These are phyloP conservation scores for Pampusana beccarii DNA, from an alignment of 2,113 vertebrate species.

Conservation along the genomic window DNA sequence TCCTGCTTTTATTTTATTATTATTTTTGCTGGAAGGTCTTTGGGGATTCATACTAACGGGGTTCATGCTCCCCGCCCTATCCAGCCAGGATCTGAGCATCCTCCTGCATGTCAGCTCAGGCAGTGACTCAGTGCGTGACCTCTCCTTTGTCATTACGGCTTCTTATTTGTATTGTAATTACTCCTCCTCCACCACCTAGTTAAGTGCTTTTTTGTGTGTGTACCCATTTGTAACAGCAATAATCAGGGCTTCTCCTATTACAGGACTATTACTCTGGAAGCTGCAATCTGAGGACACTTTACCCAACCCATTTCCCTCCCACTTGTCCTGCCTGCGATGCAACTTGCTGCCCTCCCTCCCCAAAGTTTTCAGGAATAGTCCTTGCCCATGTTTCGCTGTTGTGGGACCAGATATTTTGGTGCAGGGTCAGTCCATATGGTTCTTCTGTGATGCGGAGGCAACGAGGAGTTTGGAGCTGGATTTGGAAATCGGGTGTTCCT, in stretches of 20 bases:
- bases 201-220: background rate
- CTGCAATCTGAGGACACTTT: background rate
- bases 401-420: background rate
- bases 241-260: background rate
- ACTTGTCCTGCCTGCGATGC: background rate
- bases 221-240: background rate
- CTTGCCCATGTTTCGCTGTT: accelerated
- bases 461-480: background rate
- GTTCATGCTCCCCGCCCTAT: background rate
- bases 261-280: background rate
- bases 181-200: background rate
- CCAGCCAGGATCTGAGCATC: background rate
- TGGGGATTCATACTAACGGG: background rate
- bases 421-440: accelerated
- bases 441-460: background rate
- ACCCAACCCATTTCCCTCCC: background rate
- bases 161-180: background rate
- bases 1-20: background rate
- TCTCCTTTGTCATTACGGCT: background rate
- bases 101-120: background rate
- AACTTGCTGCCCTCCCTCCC: background rate
- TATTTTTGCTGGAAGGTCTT: background rate
- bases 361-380: background rate
- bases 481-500: background rate
- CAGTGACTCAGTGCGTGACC: background rate